A percentile compares a stretch with the other conserved stretches of the same genome.
These are phyloP conservation scores for Chrysogorgia sp. DNA, from an alignment of 92 coral and sea anemone species.

Conservation along the genomic window DNA sequence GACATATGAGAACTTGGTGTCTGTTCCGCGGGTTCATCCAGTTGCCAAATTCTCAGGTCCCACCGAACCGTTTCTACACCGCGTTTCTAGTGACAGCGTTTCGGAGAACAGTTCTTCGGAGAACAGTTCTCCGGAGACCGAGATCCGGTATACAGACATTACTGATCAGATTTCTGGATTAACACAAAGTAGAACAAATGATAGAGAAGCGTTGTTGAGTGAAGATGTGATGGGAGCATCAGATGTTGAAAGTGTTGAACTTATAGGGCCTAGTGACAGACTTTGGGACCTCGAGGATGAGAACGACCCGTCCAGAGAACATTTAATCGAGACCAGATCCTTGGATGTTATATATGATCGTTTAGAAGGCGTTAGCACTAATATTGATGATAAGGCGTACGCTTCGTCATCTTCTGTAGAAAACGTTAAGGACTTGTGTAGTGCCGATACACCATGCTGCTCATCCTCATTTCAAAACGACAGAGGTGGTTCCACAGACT, in stretches of 20 bases:
- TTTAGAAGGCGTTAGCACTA: background rate
- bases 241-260: no score
- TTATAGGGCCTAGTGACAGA: background rate
- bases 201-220: no score
- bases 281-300: background rate
- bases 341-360: background rate
- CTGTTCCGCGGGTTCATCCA: background rate
- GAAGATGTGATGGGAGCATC: no score
- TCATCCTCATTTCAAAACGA: background rate
- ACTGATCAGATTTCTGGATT: background rate
- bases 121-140: background rate
- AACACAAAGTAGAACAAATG: background rate
- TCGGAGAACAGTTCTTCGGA: background rate
- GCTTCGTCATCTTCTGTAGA: conserved; percentile 17
- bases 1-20: background rate
- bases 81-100: background rate
- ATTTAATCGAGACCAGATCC: conserved; percentile 11
- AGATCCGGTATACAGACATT: background rate
- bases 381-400: conserved; percentile 20
- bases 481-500: background rate
- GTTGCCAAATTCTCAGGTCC: background rate
- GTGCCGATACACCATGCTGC: no score
- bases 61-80: background rate
- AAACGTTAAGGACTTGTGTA: conserved; percentile 31
- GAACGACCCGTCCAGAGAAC: background rate